phyloP scores from a whole-genome alignment of 2,113 vertebrate species.

The Zeus faber region DNA sequence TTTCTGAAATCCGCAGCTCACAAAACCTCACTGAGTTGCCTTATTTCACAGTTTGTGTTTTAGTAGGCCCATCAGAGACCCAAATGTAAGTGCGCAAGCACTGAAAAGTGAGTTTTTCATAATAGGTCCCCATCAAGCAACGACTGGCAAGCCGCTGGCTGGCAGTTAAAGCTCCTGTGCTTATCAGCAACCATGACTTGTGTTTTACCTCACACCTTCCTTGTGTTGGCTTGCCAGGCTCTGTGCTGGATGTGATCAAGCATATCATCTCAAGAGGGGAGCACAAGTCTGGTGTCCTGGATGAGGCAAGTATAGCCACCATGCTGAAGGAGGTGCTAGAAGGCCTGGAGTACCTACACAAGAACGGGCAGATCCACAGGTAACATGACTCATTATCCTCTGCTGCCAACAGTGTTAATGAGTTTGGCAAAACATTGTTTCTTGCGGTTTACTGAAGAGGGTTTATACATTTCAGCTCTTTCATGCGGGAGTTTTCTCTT shows the following conservation, averaged over 20 bases:
- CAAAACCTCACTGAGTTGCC: too few relatives aligned
- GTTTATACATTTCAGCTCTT: neutral
- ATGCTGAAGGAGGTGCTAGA: constrained; percentile 92
- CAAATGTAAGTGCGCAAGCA: too few relatives aligned
- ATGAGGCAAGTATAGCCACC: constrained; percentile 91
- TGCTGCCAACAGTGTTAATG: constrained; percentile 1
- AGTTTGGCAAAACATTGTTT: constrained; percentile 4
- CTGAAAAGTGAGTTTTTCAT: too few relatives aligned
- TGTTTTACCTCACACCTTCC: too few relatives aligned
- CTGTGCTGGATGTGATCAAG: constrained; percentile 95
- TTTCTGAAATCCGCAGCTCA: too few relatives aligned
- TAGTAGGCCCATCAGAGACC: too few relatives aligned
- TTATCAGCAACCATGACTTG: too few relatives aligned
- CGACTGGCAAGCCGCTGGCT: too few relatives aligned
- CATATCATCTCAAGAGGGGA: constrained; percentile 95
- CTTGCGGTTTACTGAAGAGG: neutral
- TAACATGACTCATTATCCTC: too few relatives aligned
- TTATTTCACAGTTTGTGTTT: too few relatives aligned
- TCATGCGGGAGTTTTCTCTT: neutral
- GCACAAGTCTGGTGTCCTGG: constrained; percentile 91
- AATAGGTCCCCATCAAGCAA: too few relatives aligned
- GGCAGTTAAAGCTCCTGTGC: too few relatives aligned
- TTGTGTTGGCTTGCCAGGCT: constrained; percentile 73
- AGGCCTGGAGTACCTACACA: constrained; percentile 93
- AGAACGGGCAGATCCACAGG: constrained; percentile 97